These are phyloP conservation scores for Tanytarsus gracilentus DNA, from an alignment of 2,888 invertebrate genomes.

Conservation along the genomic window DNA sequence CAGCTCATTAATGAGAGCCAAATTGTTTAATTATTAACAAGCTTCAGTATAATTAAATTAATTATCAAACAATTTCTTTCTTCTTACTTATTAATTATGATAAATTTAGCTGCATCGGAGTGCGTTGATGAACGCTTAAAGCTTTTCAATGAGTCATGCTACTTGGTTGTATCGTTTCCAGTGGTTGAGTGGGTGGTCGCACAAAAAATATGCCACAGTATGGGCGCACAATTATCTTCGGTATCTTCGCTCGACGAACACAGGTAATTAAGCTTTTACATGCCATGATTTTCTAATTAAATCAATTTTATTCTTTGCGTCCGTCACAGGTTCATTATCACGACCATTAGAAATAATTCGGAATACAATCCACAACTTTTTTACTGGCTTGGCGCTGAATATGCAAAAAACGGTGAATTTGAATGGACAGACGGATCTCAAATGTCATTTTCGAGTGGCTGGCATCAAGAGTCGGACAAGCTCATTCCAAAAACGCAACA, in stretches of 20 bases:
- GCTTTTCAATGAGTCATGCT: slow-evolving; percentile 62
- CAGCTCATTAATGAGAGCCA: no score
- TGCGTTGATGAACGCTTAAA: slow-evolving; percentile 63
- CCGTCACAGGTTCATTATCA: slow-evolving; percentile 49
- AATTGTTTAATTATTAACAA: no score
- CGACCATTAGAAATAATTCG: slow-evolving; percentile 57
- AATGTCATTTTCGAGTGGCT: slow-evolving; percentile 52
- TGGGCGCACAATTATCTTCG: slow-evolving; percentile 62
- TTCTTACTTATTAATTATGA: no score
- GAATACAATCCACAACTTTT: slow-evolving; percentile 64
- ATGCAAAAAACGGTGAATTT: slow-evolving; percentile 45
- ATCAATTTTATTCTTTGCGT: not conserved
- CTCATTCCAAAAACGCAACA: slow-evolving; percentile 36
- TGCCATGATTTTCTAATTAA: not conserved
- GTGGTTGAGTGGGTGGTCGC: slow-evolving; percentile 65
- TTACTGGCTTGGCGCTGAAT: slow-evolving; percentile 63
- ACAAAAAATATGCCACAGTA: slow-evolving; percentile 59
- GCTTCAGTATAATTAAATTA: not conserved
- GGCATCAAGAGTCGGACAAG: slow-evolving; percentile 51
- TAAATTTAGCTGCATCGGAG: slow-evolving; percentile 50
- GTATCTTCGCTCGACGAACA: slow-evolving; percentile 60
- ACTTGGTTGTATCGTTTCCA: slow-evolving; percentile 66
- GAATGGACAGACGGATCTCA: slow-evolving; percentile 58
- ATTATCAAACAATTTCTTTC: not conserved
- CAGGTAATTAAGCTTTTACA: slow-evolving; percentile 37